Evolutionary conservation across 2,113 vertebrate genomes (phyloP).

Genomic region (Varanus komodoensis): DNA sequence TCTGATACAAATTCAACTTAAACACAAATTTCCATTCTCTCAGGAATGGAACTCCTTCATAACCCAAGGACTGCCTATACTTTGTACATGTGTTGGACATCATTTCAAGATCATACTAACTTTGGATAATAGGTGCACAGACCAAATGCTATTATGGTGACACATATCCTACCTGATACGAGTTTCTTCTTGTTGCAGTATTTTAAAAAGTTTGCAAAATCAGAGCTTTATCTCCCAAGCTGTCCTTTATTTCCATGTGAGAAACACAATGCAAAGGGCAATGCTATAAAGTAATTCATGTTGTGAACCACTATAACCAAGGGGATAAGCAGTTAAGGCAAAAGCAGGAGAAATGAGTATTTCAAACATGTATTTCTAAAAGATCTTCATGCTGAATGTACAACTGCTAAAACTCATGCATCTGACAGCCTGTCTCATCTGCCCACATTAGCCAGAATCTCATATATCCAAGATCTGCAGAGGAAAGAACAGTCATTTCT

Average conservation of each 20-base stretch:
- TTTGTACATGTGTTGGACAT: background rate
- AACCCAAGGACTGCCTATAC: background rate
- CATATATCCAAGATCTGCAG: background rate
- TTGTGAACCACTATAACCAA: background rate
- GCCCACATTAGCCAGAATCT: background rate
- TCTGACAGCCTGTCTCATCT: background rate
- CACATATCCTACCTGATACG: background rate
- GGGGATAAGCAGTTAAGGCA: slow-evolving; percentile 28
- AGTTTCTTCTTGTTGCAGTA: background rate
- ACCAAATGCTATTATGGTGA: slow-evolving; percentile 3
- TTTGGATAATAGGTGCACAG: background rate
- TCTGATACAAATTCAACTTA: too few relatives aligned
- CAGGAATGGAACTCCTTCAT: too few relatives aligned
- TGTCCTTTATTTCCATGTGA: background rate
- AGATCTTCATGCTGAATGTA: slow-evolving; percentile 26
- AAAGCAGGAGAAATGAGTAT: background rate
- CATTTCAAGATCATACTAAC: slow-evolving; percentile 4
- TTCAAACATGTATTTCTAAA: slow-evolving; percentile 40
- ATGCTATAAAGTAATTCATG: background rate
- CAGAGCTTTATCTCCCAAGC: background rate
- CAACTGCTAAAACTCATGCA: background rate
- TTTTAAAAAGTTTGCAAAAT: background rate
- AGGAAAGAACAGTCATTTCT: background rate
- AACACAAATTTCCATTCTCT: too few relatives aligned
- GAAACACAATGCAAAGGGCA: background rate